Percentiles rank a stretch among this genome's conserved stretches.
Evolutionary conservation across 2,113 vertebrate genomes (phyloP).

Genomic region (Laticauda colubrina): DNA sequence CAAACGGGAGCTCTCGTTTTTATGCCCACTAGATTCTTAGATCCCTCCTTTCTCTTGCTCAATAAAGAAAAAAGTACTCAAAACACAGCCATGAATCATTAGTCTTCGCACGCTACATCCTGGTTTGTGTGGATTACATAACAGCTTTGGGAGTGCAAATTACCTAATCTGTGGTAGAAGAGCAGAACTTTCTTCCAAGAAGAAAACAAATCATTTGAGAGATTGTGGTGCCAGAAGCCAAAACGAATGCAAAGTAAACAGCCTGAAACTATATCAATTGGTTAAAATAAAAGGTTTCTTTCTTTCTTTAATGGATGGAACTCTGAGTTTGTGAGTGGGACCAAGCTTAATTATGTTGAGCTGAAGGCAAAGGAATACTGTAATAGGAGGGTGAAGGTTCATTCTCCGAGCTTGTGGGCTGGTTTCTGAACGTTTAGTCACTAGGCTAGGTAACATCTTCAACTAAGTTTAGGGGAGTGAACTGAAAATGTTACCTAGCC

Average conservation of each 20-base stretch:
- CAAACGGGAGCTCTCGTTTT: not conserved
- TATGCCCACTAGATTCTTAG: not conserved
- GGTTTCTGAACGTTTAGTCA: no score
- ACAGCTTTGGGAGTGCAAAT: not conserved
- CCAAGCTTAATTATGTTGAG: not conserved
- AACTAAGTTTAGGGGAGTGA: no score
- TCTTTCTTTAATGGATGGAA: not conserved
- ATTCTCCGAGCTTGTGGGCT: no score
- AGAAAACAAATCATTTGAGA: not conserved
- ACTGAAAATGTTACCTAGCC: no score
- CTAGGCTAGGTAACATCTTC: no score
- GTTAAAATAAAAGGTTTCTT: not conserved
- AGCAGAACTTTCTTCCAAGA: not conserved
- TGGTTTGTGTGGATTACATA: not conserved
- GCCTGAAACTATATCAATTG: not conserved
- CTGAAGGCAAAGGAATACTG: not conserved
- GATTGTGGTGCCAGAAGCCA: not conserved
- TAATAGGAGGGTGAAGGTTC: no score
- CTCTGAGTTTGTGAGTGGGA: not conserved
- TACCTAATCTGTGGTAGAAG: rapidly evolving
- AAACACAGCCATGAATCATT: not conserved
- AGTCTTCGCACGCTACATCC: not conserved
- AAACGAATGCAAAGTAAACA: not conserved
- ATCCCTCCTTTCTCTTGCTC: not conserved
- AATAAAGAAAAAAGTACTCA: not conserved